Conservation (phyloP, 2,888 invertebrate species). For the Torymus texanus region DNA sequence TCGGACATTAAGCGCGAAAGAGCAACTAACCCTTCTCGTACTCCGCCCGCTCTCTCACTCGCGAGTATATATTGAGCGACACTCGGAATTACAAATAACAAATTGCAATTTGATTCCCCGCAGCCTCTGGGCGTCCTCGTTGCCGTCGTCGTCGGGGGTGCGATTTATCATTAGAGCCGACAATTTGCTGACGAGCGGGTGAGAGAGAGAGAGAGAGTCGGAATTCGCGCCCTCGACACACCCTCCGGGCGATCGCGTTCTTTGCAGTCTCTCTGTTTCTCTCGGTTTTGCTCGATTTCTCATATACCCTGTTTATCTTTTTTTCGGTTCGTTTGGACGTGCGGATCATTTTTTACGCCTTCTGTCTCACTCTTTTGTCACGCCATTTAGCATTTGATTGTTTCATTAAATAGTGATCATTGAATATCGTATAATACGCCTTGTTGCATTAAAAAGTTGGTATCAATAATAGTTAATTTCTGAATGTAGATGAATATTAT, state of each 20-base stretch:
- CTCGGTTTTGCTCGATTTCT: not conserved
- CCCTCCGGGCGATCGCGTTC: slow-evolving; percentile 44
- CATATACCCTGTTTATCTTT: slow-evolving; percentile 5
- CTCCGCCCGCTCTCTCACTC: not conserved
- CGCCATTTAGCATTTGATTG: too few species aligned
- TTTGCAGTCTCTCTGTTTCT: slow-evolving; percentile 23
- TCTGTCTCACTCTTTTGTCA: not conserved
- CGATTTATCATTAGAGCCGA: slow-evolving; percentile 75
- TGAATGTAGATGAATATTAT: too few species aligned
- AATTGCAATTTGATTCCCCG: slow-evolving; percentile 76
- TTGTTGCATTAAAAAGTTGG: too few species aligned
- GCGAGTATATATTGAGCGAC: slow-evolving; percentile 72
- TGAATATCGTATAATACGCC: too few species aligned
- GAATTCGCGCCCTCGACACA: slow-evolving; percentile 46
- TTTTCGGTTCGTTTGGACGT: slow-evolving; percentile 16
- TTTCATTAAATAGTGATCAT: too few species aligned
- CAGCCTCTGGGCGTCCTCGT: slow-evolving; percentile 53
- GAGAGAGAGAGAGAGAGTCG: slow-evolving; percentile 1
- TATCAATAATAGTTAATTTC: too few species aligned
- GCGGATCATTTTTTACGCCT: slow-evolving; percentile 8
- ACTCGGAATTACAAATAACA: slow-evolving; percentile 76
- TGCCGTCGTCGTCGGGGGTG: slow-evolving; percentile 65
- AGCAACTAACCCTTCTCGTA: not conserved
- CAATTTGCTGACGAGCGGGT: slow-evolving; percentile 71
- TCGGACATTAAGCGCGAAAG: slow-evolving; percentile 47